Evolutionary conservation across 2,113 vertebrate genomes (phyloP).

Genomic region (Alouatta palliata): DNA sequence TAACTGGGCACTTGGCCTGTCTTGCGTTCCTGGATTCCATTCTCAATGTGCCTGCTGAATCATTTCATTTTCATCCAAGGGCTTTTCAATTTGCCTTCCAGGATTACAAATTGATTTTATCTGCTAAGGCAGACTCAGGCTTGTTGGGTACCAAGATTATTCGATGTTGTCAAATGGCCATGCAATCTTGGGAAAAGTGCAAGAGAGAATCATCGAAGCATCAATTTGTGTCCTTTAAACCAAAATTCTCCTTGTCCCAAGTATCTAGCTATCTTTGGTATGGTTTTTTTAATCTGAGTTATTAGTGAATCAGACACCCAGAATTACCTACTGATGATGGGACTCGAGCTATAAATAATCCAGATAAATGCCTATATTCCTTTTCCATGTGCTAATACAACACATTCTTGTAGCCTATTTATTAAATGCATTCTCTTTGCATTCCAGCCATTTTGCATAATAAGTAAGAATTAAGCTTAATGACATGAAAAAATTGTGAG

Average conservation of each 20-base stretch:
- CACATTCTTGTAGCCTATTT: background rate
- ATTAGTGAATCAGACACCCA: conserved; percentile 16
- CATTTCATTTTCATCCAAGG: conserved; percentile 34
- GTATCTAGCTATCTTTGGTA: background rate
- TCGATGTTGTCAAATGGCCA: background rate
- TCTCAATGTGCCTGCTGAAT: conserved; percentile 18
- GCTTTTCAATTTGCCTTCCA: conserved; percentile 37
- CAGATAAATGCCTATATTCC: background rate
- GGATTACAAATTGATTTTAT: conserved; percentile 20
- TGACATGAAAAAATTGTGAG: background rate
- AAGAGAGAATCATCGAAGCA: background rate
- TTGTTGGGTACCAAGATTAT: conserved; percentile 18
- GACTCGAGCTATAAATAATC: background rate
- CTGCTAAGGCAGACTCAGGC: conserved; percentile 7
- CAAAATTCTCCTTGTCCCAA: background rate
- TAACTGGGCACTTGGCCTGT: background rate
- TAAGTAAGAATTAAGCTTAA: background rate
- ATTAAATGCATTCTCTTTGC: background rate
- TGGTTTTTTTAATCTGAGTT: background rate
- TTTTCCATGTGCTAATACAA: background rate
- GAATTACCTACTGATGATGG: background rate
- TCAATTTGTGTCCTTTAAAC: background rate
- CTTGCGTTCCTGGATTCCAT: conserved; percentile 50
- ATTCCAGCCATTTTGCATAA: conserved; percentile 2
- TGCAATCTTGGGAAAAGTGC: background rate